Evolutionary conservation across 2,888 invertebrate species (phyloP), one percentile per base, ranked within the genome.

Genomic region (Dione juno): DNA sequence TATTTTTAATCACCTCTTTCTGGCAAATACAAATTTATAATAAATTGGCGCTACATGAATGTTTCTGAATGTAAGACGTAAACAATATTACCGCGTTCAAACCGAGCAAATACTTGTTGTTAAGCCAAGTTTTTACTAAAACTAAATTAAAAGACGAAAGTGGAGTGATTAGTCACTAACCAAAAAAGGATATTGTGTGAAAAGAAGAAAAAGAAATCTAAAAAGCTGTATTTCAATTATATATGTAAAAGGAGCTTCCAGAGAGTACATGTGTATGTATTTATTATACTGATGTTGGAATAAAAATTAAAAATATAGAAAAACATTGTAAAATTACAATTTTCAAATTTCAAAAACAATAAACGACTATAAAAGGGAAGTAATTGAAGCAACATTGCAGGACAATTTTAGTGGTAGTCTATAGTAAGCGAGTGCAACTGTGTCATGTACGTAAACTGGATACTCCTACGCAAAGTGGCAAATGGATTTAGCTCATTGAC

Each of bases 401-500:
- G 40, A 48, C 50, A 64, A 64, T 64, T 37, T 40, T 50, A 28
- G 64, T 16, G 63, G n/a, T n/a, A n/a, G n/a, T n/a, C n/a, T n/a
- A n/a, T 28, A 28, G 45, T 45, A 40, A n/a, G 45, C 43, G 21
- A 28, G 28, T 28, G 28, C 45, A 45, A 45, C 61, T 61, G 45
- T 16, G n/a, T 45, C 28, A 61, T 45, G 37, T 19, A 52, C 40
- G 48, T 64, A 64, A 64, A 52, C 64, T 64, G 50, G 64, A 64
- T 64, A 52, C 64, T 48, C 64, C 50, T 64, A 64, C 64, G 40
- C 50, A 19, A 64, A 40, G 40, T 64, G 19, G 21, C 48, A 52
- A 50, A 64, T 64, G 50, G 64, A 64, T 64, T 40, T 64, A 64
- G 50, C 64, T 37, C 50, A 64, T 40, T 52, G 50, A 50, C 37